Base-by-base conservation (phyloP, 1,140 invertebrate species). In the Vanessa tameamea region DNA sequence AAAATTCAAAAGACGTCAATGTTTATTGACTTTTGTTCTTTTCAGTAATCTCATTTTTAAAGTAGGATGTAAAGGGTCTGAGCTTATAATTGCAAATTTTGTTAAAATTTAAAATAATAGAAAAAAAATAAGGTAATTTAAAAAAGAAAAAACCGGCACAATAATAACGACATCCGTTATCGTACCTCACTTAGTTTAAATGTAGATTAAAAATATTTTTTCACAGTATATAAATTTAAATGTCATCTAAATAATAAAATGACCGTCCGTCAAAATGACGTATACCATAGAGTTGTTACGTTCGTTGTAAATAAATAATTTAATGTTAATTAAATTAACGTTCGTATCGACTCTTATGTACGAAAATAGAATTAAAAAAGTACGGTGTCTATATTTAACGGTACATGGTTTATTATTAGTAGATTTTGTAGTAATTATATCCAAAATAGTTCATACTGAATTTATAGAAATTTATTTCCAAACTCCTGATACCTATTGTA, bases 291-390 rank as follows among this genome's bases (percentile, higher is more conserved):
- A 72, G 73, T 80, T 75, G 73, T 78, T 87, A 85, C 81, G 67
- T 78, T 82, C 88, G 85, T 90, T 84, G 64, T 77, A 66, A 79
- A 90, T 89, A 65, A 64, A 90, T 83, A 89, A 89, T 88, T 89
- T 89, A 89, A 88, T 88, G 63, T 71, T 47, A 78, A 82, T 87
- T 88, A 86, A 89, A 89, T 88, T 88, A 75, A 85, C 88, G 87
- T 81, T 76, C 57, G 69, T 80, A 86, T 37, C 64, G 64, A 71
- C 48, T 67, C 20, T 12, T n/a, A 64, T 64, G 37, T 68, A 75
- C 37, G n/a, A 26, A 37, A 47, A 37, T n/a, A 53, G 16, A 63
- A 50, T 9, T 51, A 15, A 53, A 55, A 55, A 8, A 3, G 20
- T 37, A 53, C 15, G 37, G 9, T 31, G 26, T 16, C 50, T 47